A percentile compares a stretch with the other conserved stretches of the same genome.
These are phyloP conservation scores for Griposia aprilina DNA, from an alignment of 2,888 invertebrate species.

Conservation along the genomic window DNA sequence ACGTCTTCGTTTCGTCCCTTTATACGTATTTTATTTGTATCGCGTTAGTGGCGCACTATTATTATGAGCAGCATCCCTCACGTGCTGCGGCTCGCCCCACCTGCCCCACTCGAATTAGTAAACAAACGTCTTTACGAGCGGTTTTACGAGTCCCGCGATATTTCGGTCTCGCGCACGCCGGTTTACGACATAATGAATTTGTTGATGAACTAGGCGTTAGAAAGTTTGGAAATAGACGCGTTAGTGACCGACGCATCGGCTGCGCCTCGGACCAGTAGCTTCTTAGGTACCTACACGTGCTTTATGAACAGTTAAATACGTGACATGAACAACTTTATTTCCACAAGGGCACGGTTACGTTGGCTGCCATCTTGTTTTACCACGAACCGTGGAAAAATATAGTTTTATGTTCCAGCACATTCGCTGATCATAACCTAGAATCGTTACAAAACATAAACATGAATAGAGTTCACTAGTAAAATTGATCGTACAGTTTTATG, in stretches of 20 bases:
- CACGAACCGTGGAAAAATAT: conserved; percentile 32
- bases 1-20: conserved; percentile 66
- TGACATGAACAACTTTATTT: conserved; percentile 48
- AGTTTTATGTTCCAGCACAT: conserved; percentile 31
- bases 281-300: conserved; percentile 34
- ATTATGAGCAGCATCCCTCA: conserved; percentile 87
- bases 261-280: conserved; percentile 62
- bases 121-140: conserved; percentile 91
- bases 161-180: conserved; percentile 89
- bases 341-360: conserved; percentile 27
- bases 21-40: conserved; percentile 69
- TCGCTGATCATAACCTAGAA: conserved; percentile 48
- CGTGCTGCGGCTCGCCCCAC: conserved; percentile 83
- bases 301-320: conserved; percentile 71
- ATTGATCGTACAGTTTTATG: conserved; percentile 51
- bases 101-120: conserved; percentile 90
- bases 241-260: conserved; percentile 82
- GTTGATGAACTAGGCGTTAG: conserved; percentile 90
- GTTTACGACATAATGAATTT: conserved; percentile 91
- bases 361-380: not conserved
- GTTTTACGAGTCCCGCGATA: conserved; percentile 90
- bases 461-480: conserved; percentile 48
- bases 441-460: conserved; percentile 43
- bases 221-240: conserved; percentile 89
- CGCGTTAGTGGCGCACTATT: conserved; percentile 73